phyloP scores from a whole-genome alignment of 2,888 invertebrate species.

The Zygogramma bicolorata region DNA sequence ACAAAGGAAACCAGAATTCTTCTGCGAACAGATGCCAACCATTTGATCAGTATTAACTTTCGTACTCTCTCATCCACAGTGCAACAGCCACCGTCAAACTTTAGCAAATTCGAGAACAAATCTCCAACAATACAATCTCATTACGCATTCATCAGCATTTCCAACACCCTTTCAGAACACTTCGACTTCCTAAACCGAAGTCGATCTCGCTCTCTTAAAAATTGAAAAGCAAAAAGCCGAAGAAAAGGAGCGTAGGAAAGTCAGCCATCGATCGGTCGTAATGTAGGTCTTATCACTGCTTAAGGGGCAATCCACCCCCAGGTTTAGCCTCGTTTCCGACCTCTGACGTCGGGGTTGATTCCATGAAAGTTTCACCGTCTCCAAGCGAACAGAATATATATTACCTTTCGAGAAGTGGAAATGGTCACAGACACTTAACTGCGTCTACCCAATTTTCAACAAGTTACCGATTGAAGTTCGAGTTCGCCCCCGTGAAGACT shows the following conservation, averaged over 20 bases:
- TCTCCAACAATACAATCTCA: not conserved
- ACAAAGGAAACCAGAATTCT: no score
- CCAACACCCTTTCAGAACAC: not conserved
- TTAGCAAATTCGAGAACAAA: not conserved
- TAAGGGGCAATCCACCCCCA: not conserved
- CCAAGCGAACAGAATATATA: not conserved
- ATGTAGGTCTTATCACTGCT: slow-evolving; percentile 2
- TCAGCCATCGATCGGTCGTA: not conserved
- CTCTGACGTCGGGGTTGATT: not conserved
- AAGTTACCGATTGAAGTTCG: not conserved
- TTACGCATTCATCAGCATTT: not conserved
- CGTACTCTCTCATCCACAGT: no score
- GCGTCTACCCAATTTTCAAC: slow-evolving; percentile 2
- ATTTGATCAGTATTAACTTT: no score
- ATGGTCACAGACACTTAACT: not conserved
- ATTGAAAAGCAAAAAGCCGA: not conserved
- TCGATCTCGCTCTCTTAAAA: not conserved
- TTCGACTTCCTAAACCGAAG: not conserved
- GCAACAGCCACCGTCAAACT: no score
- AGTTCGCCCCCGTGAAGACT: not conserved
- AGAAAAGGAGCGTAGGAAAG: not conserved
- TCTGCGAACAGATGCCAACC: no score
- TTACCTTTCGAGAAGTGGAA: not conserved
- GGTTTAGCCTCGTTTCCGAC: slow-evolving; percentile 2
- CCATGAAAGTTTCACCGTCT: not conserved